A percentile compares a stretch with the other conserved stretches of the same genome.
Conservation (phyloP, 2,797 vertebrate genomes). For the Phylloscopus collybita region DNA sequence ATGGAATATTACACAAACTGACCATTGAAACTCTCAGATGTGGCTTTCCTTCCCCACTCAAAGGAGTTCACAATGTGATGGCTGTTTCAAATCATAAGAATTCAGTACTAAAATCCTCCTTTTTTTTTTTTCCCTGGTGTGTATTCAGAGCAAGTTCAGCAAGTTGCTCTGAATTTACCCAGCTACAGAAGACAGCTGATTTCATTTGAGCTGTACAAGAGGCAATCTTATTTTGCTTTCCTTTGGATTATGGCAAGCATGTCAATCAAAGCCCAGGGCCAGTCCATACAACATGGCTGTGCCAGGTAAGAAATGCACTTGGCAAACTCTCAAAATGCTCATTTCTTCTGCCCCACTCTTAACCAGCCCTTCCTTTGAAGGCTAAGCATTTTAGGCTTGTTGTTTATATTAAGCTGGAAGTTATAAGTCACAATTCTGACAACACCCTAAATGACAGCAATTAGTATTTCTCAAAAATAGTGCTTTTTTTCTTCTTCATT, state of each 20-base stretch:
- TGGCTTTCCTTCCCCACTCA: conserved; percentile 31
- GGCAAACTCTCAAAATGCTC: background rate
- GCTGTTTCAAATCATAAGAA: conserved; percentile 37
- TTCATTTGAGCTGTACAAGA: conserved; percentile 7
- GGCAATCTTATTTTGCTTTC: conserved; percentile 33
- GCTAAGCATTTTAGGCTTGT: background rate
- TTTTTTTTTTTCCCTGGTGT: background rate
- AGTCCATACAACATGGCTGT: background rate
- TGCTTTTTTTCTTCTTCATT: conserved; percentile 51
- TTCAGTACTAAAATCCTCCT: background rate
- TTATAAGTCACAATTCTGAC: conserved; percentile 34
- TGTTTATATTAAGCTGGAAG: conserved; percentile 34
- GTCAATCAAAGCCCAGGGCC: conserved; percentile 22
- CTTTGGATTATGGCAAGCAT: background rate
- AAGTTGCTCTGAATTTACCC: conserved; percentile 27
- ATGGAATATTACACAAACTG: conserved; percentile 33
- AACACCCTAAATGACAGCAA: conserved; percentile 46
- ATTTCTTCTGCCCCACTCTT: background rate
- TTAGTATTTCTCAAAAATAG: conserved; percentile 62
- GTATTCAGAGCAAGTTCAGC: background rate
- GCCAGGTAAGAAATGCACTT: background rate
- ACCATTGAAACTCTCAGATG: conserved; percentile 17
- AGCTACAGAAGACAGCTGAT: background rate
- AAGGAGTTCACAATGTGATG: background rate
- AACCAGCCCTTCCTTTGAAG: background rate